A percentile compares a stretch with the other conserved stretches of the same genome.
Conservation (phyloP, 2,113 vertebrate species). For the Zosterops hypoxanthus region DNA sequence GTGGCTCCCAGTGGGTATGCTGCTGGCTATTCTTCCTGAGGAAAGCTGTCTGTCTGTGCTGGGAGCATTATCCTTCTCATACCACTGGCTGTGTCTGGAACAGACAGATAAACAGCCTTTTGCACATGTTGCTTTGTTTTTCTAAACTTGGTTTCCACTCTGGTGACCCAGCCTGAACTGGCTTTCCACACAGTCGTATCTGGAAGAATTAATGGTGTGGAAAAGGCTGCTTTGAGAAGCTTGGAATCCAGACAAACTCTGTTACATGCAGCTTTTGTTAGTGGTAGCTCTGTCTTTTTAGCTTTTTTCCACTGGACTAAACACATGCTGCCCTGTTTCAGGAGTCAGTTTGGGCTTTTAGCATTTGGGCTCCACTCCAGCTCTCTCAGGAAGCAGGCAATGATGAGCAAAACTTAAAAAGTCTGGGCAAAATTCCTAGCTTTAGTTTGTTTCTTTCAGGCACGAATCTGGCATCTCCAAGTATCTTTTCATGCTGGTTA, state of each 20-base stretch:
- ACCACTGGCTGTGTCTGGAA: neutral
- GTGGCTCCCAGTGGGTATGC: neutral
- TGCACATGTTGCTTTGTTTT: neutral
- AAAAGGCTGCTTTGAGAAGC: neutral
- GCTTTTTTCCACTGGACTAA: constrained; percentile 22
- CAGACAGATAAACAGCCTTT: neutral
- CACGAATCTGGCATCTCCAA: neutral
- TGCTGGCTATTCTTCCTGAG: neutral
- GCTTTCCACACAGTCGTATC: neutral
- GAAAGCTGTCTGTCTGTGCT: neutral
- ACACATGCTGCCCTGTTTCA: constrained; percentile 26
- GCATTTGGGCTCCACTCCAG: neutral
- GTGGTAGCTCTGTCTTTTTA: neutral
- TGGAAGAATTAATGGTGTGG: neutral
- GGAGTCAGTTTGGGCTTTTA: neutral
- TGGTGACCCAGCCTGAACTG: neutral
- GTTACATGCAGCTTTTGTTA: neutral
- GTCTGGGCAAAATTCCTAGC: constrained; percentile 43
- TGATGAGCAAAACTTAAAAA: neutral
- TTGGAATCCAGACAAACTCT: neutral
- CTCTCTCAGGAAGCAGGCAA: constrained; percentile 3
- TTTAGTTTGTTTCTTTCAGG: neutral
- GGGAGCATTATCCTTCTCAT: neutral
- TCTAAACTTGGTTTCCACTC: neutral
- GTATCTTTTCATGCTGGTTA: neutral